Base-by-base conservation (phyloP, 2,113 vertebrate species). In the Emydura subglobosa region DNA sequence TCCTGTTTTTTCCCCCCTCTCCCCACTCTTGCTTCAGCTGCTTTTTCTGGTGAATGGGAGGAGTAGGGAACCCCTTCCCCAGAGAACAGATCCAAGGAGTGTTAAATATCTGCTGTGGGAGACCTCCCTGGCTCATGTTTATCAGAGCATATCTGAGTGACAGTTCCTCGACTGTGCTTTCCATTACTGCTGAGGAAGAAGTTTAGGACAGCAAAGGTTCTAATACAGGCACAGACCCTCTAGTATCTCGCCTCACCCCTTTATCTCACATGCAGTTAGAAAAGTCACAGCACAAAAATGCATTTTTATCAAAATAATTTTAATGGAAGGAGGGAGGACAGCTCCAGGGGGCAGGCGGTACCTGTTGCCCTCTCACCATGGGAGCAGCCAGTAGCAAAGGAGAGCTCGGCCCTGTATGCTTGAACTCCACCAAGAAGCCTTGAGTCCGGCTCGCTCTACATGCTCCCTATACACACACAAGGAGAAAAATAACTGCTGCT, bases 1-100 rank as follows among this genome's bases (percentile, higher is more conserved):
- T 97, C 97, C 97, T 98, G 96, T 97, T 97, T 92, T 97, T 98
- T 98, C 97, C 98, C 98, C 96, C 82, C 96, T 79, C 51, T 50
- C 61, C 76, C 27, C 47, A 54, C 42, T 82, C 5, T 1, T 0
- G 74, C 94, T 83, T 59, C 89, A 78, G 72, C 85, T 96, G 91
- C 87, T 96, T 6, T 96, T 97, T 95, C 94, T 96, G 91, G 85
- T 1, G 59, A 82, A 85, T 42, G 54, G 93, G 39, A 88, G 6
- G 0, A 47, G 92, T 91, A 1, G 72, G 81, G 83, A 92, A 87
- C 3, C 1, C 72, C 50, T 65, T 6, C 83, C n/a, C 8, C 87
- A 1, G 0, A 80, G 44, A 85, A 42, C 55, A 53, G 17, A 80
- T 44, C 83, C 4, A 89, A n/a, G 91, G 87, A 93, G 72, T 0